These are phyloP conservation scores for Archegozetes longisetosus DNA, from an alignment of 1,140 invertebrate species.

Conservation along the genomic window DNA sequence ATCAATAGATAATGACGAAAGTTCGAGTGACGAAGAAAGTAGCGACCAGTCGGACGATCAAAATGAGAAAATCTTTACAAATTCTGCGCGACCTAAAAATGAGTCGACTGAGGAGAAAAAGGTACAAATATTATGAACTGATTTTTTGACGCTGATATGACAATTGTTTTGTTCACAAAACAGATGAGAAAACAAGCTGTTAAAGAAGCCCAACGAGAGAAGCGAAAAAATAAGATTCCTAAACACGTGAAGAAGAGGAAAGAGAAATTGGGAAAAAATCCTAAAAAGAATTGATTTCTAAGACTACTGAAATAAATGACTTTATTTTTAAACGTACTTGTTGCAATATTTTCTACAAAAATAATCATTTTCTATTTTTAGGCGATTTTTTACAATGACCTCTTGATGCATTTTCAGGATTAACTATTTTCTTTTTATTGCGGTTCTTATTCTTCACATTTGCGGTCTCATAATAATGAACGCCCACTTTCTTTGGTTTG, in stretches of 20 bases:
- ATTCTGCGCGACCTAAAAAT: constrained; percentile 53
- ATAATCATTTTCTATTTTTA: constrained; percentile 8
- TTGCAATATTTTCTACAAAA: not conserved
- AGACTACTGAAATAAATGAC: no score
- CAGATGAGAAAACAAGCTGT: constrained; percentile 62
- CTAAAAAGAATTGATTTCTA: constrained; percentile 12
- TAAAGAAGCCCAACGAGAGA: constrained; percentile 75
- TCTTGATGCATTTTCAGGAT: constrained; percentile 19
- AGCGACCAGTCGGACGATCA: constrained; percentile 17
- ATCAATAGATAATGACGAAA: constrained; percentile 29
- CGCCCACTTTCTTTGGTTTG: constrained; percentile 71
- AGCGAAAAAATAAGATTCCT: constrained; percentile 78
- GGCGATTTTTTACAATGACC: constrained; percentile 21
- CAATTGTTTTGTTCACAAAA: constrained; percentile 15
- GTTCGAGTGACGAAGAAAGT: constrained; percentile 27
- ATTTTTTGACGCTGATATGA: constrained; percentile 2
- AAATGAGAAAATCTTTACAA: constrained; percentile 23
- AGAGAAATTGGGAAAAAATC: constrained; percentile 38
- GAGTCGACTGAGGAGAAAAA: constrained; percentile 75
- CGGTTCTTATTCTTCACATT: constrained; percentile 82
- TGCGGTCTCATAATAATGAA: constrained; percentile 76
- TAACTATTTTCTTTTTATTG: constrained; percentile 18
- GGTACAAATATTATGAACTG: constrained; percentile 9
- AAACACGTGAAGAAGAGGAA: constrained; percentile 90
- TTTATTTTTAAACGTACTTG: no score